Base-by-base conservation (phyloP, 2,888 invertebrate species). In the Drosophila acutilabella region DNA sequence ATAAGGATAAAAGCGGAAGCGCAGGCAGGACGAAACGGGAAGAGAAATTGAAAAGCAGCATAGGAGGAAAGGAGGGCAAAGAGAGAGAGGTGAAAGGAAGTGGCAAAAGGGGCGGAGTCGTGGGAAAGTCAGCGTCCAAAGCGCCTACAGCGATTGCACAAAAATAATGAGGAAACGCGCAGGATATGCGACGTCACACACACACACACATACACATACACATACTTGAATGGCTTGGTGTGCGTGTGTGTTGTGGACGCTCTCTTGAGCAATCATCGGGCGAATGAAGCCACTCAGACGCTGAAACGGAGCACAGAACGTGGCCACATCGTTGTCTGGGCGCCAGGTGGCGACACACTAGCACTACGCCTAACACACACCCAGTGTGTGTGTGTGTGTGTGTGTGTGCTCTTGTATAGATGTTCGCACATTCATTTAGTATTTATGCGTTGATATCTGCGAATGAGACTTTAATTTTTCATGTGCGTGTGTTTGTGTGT, bases 281-380 rank as follows among this genome's bases (percentile, higher is more conserved):
- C 87, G 80, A 87, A 87, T 89, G 78, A 84, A 87, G 89, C 89
- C 87, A 87, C 87, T 87, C 89, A 89, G 87, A 84, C 84, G 67
- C 66, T 61, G 71, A 44, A 48, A 52, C 64, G 54, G 45, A 58
- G 57, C 65, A 42, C 16, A 47, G 33, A 41, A 64, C 33, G 40
- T 44, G 60, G 50, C 72, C 54, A 67, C 50, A 52, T 62, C 62
- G 47, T 42, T 54, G 72, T 64, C 65, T 71, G 67, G 23, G 64
- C 20, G 53, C 48, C 52, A 74, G 71, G 57, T 74, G 66, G 64
- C 74, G 66, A 57, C 74, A 56, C 60, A 48, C 59, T 66, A 13
- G 13, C 36, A 11, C 36, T 36, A 36, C 13, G 30, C 30, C 30
- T 30, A 30, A 30, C 30, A 30, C 36, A 36, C 36, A 52, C 38